Percentiles rank a stretch among this genome's conserved stretches.
Conservation (phyloP, 2,113 vertebrate genomes). For the Corapipo altera region DNA sequence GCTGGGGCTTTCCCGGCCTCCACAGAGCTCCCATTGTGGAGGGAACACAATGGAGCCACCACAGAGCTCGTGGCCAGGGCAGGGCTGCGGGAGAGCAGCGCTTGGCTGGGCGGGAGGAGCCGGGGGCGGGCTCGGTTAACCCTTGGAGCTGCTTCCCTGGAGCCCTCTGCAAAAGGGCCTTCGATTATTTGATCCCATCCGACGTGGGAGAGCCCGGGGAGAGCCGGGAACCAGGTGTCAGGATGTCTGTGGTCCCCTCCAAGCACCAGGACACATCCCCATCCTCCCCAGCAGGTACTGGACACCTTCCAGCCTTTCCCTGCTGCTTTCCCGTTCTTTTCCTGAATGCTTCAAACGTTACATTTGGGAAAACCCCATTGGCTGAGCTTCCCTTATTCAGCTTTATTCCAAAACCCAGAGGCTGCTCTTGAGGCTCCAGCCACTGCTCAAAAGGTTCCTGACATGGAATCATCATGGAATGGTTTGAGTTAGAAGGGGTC, state of each 20-base stretch:
- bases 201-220: fast-evolving
- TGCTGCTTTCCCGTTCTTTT: neutral
- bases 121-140: neutral
- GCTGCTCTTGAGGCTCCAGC: neutral
- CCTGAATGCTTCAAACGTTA: fast-evolving
- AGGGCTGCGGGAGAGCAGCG: neutral
- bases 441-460: neutral
- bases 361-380: neutral
- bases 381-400: neutral
- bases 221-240: neutral
- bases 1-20: neutral
- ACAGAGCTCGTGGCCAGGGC: neutral
- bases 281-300: neutral
- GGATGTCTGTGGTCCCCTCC: neutral
- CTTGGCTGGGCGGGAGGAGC: neutral
- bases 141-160: neutral
- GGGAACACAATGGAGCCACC: conserved; percentile 22
- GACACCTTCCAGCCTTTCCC: neutral
- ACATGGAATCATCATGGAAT: neutral
- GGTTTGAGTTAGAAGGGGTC: neutral
- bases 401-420: neutral
- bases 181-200: neutral
- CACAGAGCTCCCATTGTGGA: conserved; percentile 29
- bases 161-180: neutral
- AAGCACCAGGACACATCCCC: neutral